Conservation (phyloP, 2,113 vertebrate species). For the Lethenteron camtschaticum region DNA sequence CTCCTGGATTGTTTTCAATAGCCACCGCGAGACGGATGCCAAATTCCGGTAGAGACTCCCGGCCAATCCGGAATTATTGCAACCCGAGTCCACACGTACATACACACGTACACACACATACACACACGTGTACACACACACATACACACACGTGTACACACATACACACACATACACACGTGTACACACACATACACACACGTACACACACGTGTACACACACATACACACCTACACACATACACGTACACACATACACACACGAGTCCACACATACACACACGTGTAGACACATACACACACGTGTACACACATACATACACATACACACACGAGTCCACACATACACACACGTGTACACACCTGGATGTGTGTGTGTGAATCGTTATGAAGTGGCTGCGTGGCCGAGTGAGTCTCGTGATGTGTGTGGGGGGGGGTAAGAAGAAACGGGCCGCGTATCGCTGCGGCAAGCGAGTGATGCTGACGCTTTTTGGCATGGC, state of each 20-base stretch:
- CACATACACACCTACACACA: neutral
- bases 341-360: constrained; percentile 1
- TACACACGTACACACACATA: neutral
- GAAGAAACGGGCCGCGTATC: neutral
- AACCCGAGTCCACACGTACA: neutral
- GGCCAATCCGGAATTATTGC: neutral
- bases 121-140: neutral
- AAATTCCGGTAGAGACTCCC: no score
- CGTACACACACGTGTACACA: neutral
- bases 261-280: neutral
- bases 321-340: neutral
- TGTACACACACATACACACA: neutral
- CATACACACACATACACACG: neutral
- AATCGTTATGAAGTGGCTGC: neutral
- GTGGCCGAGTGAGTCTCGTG: neutral
- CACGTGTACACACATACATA: neutral
- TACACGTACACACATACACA: constrained; percentile 1
- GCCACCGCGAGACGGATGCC: no score
- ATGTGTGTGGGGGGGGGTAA: neutral
- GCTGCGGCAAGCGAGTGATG: neutral
- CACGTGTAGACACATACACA: neutral
- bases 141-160: neutral
- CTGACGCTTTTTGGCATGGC: neutral
- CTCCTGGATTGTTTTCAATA: no score
- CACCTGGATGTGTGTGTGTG: neutral